Base-by-base conservation (phyloP, 1,140 invertebrate species). In the Temnothorax longispinosus region DNA sequence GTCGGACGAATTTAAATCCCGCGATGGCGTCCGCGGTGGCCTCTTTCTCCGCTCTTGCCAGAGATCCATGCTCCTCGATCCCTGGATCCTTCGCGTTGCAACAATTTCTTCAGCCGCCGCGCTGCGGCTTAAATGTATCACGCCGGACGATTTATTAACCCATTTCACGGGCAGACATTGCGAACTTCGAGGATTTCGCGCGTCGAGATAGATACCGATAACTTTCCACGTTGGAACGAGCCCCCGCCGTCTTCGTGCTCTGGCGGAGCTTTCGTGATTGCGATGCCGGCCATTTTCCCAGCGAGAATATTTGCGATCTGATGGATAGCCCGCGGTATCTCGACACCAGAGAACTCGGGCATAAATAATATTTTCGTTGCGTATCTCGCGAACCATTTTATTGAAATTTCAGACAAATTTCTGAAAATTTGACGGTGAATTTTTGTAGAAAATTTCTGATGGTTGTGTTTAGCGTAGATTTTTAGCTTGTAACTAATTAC, bases 1-100 rank as follows among this genome's bases (percentile, higher is more conserved):
- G 38, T 85, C 71, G 76, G 72, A 88, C 78, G 90, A 92, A 92
- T 92, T 92, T 91, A 91, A 90, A 91, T 90, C 84, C 87, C 72
- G 74, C 71, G 87, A 89, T 82, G 84, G 69, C 75, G 47, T 75
- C 67, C 64, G 58, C 58, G 58, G 56, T 44, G 60, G 38, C 32
- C n/a, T 8, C 15, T 11, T 60, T 41, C 50, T 8, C 38, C 44
- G n/a, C 38, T 50, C 8, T 32, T 1, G 47, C 74, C 11, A 15
- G 7, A 13, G 13, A 15, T 47, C 32, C 3, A 18, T 18, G 56
- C 74, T 58, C 27, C 35, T 69, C 84, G 56, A 77, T 78, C n/a
- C 18, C 13, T 54, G 44, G 52, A 67, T 80, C 62, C 77, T 84
- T 87, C 72, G 85, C 67, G 32, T 35, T 75, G 74, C 50, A 77